Base-by-base conservation (phyloP, 2,113 vertebrate species). In the Hypocryptadius cinnamomeus region DNA sequence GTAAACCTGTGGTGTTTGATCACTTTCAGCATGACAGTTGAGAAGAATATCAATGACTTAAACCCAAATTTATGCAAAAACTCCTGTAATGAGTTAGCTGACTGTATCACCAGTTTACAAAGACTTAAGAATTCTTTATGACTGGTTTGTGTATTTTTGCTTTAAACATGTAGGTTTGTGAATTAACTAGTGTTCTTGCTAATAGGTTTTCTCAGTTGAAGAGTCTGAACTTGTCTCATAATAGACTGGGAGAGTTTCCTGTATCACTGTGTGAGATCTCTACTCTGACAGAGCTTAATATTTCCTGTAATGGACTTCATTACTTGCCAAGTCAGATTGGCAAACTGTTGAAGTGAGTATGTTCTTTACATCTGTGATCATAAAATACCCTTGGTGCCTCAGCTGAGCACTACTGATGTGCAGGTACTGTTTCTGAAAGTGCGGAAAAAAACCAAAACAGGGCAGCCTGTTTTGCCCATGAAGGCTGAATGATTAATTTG, bases 201-300 rank as follows among this genome's bases (percentile, higher is more conserved):
- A 37, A 94, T 83, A 99, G 99, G 97, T 99, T 99, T 98, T 98
- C 98, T 92, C 99, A 99, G 92, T 94, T 99, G 97, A 99, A 98
- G 96, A 99, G 98, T 94, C 97, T 99, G 91, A 99, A 99, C 94
- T 97, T 99, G 93, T 99, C 99, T 82, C 98, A 99, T 96, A 99
- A 99, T 86, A 99, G 98, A 84, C 97, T 99, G 92, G 98, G 99
- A 68, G 96, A 98, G 39, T 99, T 99, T 95, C 99, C 99, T 66
- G 96, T 98, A 70, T 98, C 98, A 35, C 95, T 99, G 54, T 99
- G 99, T 85, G 98, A 99, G 90, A 98, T 99, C 95, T 96, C 98
- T 81, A 98, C 98, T 42, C 97, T 99, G 79, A 98, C 98, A 22
- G 99, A 99, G 79, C 98, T 99, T 94, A 99, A 98, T 89, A 94